These are phyloP conservation scores for Rugalucina vietnamica DNA, from an alignment of 2,888 invertebrate species.

Conservation along the genomic window DNA sequence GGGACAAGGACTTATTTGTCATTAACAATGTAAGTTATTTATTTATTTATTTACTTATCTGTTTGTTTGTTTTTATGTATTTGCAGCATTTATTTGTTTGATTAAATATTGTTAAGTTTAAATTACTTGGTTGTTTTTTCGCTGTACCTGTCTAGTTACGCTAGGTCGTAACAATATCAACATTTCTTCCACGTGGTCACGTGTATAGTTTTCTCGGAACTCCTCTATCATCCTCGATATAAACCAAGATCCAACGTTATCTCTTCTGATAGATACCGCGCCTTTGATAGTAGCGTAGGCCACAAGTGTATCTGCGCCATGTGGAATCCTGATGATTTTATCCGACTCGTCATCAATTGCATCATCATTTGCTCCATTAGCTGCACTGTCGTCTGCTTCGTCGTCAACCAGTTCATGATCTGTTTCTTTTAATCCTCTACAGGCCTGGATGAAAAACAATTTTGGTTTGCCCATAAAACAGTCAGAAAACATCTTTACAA, in stretches of 20 bases:
- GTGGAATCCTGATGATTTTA: conserved; percentile 45
- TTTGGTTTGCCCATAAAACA: conserved; percentile 49
- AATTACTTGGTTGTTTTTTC: too few species aligned
- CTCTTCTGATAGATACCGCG: conserved; percentile 24
- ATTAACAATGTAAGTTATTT: too few species aligned
- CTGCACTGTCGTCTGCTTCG: neutral
- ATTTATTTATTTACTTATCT: too few species aligned
- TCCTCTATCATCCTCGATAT: conserved; percentile 49
- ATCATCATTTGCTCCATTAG: conserved; percentile 24
- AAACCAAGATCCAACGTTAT: conserved; percentile 53
- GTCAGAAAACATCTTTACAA: conserved; percentile 45
- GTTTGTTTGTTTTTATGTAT: too few species aligned
- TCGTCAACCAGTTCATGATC: conserved; percentile 38
- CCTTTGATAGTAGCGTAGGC: conserved; percentile 56
- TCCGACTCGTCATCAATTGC: conserved; percentile 36
- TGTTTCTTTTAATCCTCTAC: conserved; percentile 47
- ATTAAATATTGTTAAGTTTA: too few species aligned
- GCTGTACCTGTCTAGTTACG: too few species aligned
- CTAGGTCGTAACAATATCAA: too few species aligned
- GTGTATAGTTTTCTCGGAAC: conserved; percentile 20
- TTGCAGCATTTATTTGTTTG: too few species aligned
- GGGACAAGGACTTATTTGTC: too few species aligned
- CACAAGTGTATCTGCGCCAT: conserved; percentile 57
- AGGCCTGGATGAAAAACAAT: conserved; percentile 60
- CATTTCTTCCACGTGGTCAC: conserved; percentile 61